Evolutionary conservation across 2,113 vertebrate species (phyloP), one percentile per base, ranked within the genome.

Genomic region (Scalopus aquaticus): DNA sequence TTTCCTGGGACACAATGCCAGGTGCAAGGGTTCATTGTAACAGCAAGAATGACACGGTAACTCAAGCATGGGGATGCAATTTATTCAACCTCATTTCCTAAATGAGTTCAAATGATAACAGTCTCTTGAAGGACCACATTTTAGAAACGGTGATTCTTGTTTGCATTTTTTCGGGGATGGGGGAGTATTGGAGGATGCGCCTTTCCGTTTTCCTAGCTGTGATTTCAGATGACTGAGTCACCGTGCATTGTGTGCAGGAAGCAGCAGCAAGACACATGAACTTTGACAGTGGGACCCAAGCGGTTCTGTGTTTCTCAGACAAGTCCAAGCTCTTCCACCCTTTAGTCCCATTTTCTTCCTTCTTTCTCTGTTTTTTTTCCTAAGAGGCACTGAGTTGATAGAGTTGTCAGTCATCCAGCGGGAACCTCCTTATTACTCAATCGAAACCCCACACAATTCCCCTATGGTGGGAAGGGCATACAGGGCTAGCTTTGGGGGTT

Each of bases 1-100:
- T 97, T 98, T 98, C 46, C 42, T 5, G 74, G 60, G 86, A 97
- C 91, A 98, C 98, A 98, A 98, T 98, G 97, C 93, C 93, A 97
- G 91, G 95, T 97, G 88, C 62, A 96, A 95, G 76, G n/a, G 60
- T 93, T 97, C 87, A 98, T 98, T 98, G 98, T 98, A 86, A 84
- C 96, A 86, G 2, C 60, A 97, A 97, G 97, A 97, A 39, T 97
- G 98, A 96, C 97, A 97, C 0, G 95, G 97, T 97, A 91, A 15
- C 76, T 97, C 49, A 96, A 96, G 94, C 95, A 97, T 98, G 98
- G 97, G 98, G 98, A 98, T 97, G 94, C 39, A 90, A 85, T 69
- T 95, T 97, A 96, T 49, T 90, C 94, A 85, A 96, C 93, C 94
- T 97, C 17, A 72, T 97, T 98, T 98, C 98, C 98, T 96, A 97